Base-by-base conservation (phyloP, 92 coral and sea anemone species). In the Parazoanthus darwini region DNA sequence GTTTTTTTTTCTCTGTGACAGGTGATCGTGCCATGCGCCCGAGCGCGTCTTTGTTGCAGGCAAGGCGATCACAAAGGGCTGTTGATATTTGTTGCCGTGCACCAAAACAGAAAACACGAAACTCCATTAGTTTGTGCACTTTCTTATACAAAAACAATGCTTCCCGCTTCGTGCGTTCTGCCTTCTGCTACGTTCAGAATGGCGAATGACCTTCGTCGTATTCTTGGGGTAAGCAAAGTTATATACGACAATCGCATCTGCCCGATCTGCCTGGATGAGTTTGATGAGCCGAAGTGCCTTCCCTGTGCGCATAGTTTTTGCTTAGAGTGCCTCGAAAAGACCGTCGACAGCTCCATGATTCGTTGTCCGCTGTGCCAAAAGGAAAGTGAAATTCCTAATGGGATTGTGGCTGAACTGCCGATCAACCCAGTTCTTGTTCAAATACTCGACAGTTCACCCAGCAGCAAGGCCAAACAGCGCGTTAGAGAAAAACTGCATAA, bases 261-360 rank as follows among this genome's bases (percentile, higher is more conserved):
- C 50, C 79, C 87, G 67, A 84, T 84, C 10, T 84, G 87, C 42
- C 13, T 84, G 23, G 87, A 84, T 16, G 87, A 84, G 26, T 84
- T 84, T 48, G 87, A 84, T 10, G 87, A 84, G 43, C 87, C 87
- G 42, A 84, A 84, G 66, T 84, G 87, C 42, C 66, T 84, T 35
- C 87, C 87, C 9, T 84, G 87, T 84, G 87, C 87, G 35, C 87
- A 84, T 71, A 84, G 87, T 84, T 84, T 84, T 84, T 84, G 87
- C 29, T 72, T 84, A 18, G 87, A 84, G 59, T 84, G 87, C 63
- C 87, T 84, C 44, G 79, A 84, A 70, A 84, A 84, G 78, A 71
- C 78, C 3, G 78, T 71, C 26, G 79, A 84, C 36, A 35, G 78
- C 78, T 18, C 59, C 39, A 72, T 56, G 63, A 84, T 84, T 48